These are phyloP conservation scores for Calosoma granatense DNA, from an alignment of 1,140 invertebrate species.

Conservation along the genomic window DNA sequence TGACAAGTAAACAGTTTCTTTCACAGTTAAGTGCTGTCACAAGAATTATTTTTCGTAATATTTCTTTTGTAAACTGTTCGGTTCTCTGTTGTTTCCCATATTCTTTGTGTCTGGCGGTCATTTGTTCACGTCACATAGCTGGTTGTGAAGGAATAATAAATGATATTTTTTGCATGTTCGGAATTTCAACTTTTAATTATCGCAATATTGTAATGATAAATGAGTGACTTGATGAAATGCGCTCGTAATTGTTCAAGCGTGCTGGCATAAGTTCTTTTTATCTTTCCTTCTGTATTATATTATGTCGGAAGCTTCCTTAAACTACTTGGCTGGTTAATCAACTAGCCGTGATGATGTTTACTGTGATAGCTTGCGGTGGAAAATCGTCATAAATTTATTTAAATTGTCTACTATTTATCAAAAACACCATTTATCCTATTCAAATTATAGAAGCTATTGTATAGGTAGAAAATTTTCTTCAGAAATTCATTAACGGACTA, in stretches of 20 bases:
- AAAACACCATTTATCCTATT: too few species aligned
- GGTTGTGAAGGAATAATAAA: constrained; percentile 1
- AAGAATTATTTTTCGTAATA: too few species aligned
- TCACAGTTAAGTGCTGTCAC: too few species aligned
- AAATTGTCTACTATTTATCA: too few species aligned
- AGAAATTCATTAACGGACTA: too few species aligned
- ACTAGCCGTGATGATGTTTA: background rate
- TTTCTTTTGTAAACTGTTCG: constrained; percentile 4
- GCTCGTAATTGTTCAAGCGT: background rate
- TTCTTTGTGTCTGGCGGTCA: constrained; percentile 6
- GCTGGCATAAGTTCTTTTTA: background rate
- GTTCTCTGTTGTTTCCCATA: constrained; percentile 1
- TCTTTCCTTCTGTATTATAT: background rate
- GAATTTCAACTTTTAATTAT: constrained; percentile 8
- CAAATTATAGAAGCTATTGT: too few species aligned
- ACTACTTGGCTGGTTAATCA: background rate
- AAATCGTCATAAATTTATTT: too few species aligned
- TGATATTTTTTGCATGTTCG: constrained; percentile 7
- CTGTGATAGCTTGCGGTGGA: background rate
- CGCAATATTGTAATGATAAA: constrained; percentile 7
- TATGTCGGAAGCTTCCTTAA: background rate
- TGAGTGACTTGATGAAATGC: constrained; percentile 3
- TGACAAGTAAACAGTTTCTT: too few species aligned
- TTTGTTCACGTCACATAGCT: background rate
- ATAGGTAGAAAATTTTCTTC: too few species aligned